These are phyloP conservation scores for Odontomyia ornata DNA, from an alignment of 2,888 invertebrate genomes.

Conservation along the genomic window DNA sequence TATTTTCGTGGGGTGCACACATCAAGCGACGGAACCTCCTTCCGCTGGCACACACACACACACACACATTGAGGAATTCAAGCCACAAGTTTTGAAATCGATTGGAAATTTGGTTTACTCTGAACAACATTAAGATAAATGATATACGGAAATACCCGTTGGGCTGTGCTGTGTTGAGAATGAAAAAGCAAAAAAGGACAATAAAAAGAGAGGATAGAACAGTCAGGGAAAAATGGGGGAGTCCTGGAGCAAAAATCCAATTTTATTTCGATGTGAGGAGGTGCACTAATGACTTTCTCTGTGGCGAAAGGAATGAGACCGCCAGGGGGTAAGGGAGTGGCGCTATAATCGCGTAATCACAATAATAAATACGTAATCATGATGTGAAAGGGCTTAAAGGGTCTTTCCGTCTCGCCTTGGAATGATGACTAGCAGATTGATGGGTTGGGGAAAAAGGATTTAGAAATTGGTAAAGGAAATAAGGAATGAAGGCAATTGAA, in stretches of 20 bases:
- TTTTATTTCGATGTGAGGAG: constrained; percentile 24
- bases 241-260: constrained; percentile 5
- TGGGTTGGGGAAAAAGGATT: not conserved
- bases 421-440: not conserved
- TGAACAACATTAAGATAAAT: constrained; percentile 42
- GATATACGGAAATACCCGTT: constrained; percentile 32
- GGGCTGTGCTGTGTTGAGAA: constrained; percentile 24
- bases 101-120: constrained; percentile 31
- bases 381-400: not conserved
- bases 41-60: not conserved
- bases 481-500: too few relatives aligned
- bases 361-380: constrained; percentile 35
- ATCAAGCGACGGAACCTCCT: not conserved
- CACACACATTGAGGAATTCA: too few relatives aligned
- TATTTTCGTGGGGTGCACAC: too few relatives aligned
- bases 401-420: not conserved
- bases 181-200: constrained; percentile 10
- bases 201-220: not conserved
- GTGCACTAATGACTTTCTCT: constrained; percentile 39
- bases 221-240: not conserved
- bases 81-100: constrained; percentile 31
- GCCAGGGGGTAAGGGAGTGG: too few relatives aligned
- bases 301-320: not conserved
- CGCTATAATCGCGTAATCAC: constrained; percentile 30
- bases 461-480: not conserved